phyloP scores from a whole-genome alignment of 2,113 vertebrate species.

The Pristiophorus japonicus region DNA sequence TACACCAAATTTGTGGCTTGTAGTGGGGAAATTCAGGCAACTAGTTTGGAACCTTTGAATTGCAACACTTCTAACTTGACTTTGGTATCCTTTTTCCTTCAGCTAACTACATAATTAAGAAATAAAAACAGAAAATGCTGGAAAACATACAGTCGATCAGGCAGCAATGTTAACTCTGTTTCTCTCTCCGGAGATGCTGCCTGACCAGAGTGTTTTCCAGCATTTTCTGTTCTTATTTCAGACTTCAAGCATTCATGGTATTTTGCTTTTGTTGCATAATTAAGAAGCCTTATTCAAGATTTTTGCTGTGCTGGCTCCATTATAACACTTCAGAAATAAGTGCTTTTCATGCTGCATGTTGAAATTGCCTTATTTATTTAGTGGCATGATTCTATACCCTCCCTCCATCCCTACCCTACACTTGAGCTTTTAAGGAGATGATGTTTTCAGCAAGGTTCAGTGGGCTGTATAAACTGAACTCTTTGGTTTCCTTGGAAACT shows the following conservation, averaged over 20 bases:
- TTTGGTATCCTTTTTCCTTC: background rate
- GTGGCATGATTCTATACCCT: background rate
- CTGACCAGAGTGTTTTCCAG: background rate
- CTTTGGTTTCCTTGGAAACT: background rate
- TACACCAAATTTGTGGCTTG: background rate
- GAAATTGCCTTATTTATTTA: background rate
- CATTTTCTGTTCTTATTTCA: background rate
- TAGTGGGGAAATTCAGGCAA: background rate
- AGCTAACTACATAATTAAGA: background rate
- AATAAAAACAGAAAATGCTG: background rate
- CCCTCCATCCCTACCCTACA: background rate
- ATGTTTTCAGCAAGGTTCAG: background rate
- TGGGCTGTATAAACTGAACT: background rate
- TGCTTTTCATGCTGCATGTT: background rate
- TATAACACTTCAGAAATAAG: background rate
- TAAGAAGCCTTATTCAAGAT: background rate
- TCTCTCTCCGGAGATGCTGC: background rate
- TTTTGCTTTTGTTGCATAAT: background rate
- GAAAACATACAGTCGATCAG: background rate
- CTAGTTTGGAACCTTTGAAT: background rate
- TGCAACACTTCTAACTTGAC: background rate
- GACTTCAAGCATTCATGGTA: background rate
- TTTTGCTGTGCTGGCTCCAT: background rate
- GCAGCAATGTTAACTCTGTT: background rate
- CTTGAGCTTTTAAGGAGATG: background rate